Evolutionary conservation across 2,797 vertebrate genomes (phyloP).

Genomic region (Heliangelus exortis): DNA sequence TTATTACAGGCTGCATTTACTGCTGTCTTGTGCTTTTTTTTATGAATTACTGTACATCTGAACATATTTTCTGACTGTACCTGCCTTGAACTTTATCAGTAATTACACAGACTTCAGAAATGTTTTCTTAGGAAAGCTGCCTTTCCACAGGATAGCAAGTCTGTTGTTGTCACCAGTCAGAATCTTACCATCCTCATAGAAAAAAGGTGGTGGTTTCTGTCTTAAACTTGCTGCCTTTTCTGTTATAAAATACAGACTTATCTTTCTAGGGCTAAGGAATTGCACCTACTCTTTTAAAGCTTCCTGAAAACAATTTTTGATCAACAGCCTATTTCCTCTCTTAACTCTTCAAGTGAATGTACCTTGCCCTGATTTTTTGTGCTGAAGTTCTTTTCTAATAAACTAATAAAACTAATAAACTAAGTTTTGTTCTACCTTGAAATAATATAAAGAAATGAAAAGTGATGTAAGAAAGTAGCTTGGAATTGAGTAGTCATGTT

Average conservation of each 20-base stretch:
- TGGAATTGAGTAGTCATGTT: background rate
- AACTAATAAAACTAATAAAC: too few species aligned
- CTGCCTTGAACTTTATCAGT: background rate
- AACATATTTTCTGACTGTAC: background rate
- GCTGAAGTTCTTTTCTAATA: background rate
- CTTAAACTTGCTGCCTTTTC: background rate
- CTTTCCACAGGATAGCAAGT: background rate
- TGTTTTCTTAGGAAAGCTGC: background rate
- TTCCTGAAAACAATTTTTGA: background rate
- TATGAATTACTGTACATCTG: background rate
- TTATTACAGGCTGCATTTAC: background rate
- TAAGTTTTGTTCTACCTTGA: background rate
- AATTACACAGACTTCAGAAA: background rate
- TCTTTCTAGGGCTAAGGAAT: background rate
- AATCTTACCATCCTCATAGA: background rate
- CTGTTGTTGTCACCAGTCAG: background rate
- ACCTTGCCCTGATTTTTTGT: background rate
- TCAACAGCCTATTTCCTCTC: background rate
- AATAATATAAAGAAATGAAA: background rate
- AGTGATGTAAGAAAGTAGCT: background rate
- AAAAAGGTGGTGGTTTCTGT: background rate
- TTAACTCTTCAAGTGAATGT: background rate
- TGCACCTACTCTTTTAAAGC: background rate
- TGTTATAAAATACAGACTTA: background rate
- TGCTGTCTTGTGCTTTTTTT: background rate